Base-by-base conservation (phyloP, 92 coral and sea anemone species). In the Porites rus region DNA sequence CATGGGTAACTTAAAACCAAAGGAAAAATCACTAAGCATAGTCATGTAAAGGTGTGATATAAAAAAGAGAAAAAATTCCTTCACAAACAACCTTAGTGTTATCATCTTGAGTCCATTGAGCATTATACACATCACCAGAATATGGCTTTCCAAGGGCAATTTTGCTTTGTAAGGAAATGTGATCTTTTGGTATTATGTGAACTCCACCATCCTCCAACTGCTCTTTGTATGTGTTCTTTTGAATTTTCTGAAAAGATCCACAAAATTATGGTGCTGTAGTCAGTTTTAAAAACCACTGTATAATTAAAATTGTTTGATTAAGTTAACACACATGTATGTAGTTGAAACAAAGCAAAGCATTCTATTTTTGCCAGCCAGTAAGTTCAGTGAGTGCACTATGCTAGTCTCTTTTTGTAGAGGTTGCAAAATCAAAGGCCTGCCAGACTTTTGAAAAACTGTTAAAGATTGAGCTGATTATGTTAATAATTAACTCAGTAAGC, bases 41-140 rank as follows among this genome's bases (percentile, higher is more conserved):
- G 31, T 28, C 31, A 28, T 28, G 31, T 28, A 28, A 28, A 28
- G 31, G 31, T 28, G 31, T 58, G 12, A 10, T 58, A 1, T 14
- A 58, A 58, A 66, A 5, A 66, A 9, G 20, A 22, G 10, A n/a
- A 67, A 67, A 67, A 24, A n/a, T 3, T 0, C 10, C 38, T 67
- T 67, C 38, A 24, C 72, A 69, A 75, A 56, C 65, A 58, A 90
- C 93, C 93, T 75, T 54, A 12, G 56, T 52, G 6, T 67, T 81
- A 64, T 80, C 68, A 22, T 52, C 50, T 25, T 90, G 87, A 20
- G 31, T 74, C 90, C 86, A 85, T 19, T 74, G 46, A n/a, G 93
- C 93, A 20, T 46, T 66, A 18, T 78, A 85, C 68, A 85, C 93
- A 65, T 83, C 82, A 7, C 93, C 93, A 66, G 93, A 77, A 60